Conservation (phyloP, 1,140 invertebrate genomes). For the Latrodectus geometricus region DNA sequence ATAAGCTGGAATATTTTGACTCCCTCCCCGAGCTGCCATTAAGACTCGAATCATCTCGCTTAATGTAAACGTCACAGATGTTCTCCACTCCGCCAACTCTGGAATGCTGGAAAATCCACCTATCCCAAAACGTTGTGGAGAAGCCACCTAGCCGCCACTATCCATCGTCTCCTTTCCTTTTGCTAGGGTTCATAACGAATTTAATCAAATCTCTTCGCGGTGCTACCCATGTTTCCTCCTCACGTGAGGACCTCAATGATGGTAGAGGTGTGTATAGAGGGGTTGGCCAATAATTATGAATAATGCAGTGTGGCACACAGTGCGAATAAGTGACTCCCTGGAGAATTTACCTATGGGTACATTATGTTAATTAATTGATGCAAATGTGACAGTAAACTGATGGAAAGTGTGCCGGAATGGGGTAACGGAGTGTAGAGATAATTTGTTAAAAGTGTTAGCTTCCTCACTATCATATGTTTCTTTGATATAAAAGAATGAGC, state of each 20-base stretch:
- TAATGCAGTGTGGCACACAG: constrained; percentile 47
- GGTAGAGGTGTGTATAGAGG: constrained; percentile 3
- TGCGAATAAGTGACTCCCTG: constrained; percentile 51
- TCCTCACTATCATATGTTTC: background rate
- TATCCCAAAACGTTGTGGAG: background rate
- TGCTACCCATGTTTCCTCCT: background rate
- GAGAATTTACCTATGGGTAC: constrained; percentile 29
- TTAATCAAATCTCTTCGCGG: constrained; percentile 46
- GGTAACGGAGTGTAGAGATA: constrained; percentile 23
- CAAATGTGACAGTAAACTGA: constrained; percentile 54
- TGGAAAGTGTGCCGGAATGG: constrained; percentile 41
- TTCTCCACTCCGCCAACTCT: background rate
- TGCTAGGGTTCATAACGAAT: constrained; percentile 42
- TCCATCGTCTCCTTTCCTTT: background rate
- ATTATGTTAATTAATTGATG: constrained; percentile 60
- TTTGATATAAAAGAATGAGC: too few species aligned
- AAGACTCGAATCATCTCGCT: constrained; percentile 15
- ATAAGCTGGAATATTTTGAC: constrained; percentile 33
- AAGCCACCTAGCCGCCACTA: background rate
- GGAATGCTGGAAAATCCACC: background rate
- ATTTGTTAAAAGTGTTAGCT: constrained; percentile 45
- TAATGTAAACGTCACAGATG: constrained; percentile 54
- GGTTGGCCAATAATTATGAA: constrained; percentile 50
- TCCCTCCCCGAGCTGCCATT: constrained; percentile 30
- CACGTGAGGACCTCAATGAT: background rate